Percentiles rank a stretch among this genome's conserved stretches.
phyloP scores from a whole-genome alignment of 2,797 vertebrate genomes.

The Synanceia verrucosa region DNA sequence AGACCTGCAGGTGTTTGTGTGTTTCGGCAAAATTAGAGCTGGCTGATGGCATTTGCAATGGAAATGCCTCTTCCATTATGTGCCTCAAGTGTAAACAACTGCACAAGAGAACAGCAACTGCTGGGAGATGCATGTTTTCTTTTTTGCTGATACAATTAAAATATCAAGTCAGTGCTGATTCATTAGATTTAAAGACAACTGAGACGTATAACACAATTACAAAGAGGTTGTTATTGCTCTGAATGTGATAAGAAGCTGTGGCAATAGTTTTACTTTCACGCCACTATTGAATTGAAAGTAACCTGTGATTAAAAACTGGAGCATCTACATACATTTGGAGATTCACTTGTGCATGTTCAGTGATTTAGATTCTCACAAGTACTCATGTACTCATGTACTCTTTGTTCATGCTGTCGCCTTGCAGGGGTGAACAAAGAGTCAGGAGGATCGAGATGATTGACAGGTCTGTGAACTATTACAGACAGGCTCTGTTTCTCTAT shows the following conservation, averaged over 20 bases:
- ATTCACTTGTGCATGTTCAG: constrained; percentile 1
- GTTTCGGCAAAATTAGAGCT: constrained; percentile 50
- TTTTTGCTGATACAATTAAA: constrained; percentile 34
- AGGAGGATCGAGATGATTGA: constrained; percentile 66
- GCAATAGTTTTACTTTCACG: background rate
- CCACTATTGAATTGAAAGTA: background rate
- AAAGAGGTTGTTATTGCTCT: constrained; percentile 12
- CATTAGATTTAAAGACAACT: constrained; percentile 38
- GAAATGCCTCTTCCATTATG: constrained; percentile 53
- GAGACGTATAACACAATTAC: constrained; percentile 8
- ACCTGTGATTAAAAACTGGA: constrained; percentile 8
- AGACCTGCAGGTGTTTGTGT: constrained; percentile 59
- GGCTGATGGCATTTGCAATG: constrained; percentile 41
- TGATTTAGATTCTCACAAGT: constrained; percentile 18
- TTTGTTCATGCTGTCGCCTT: constrained; percentile 31
- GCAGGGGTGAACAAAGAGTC: constrained; percentile 67
- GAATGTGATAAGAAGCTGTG: background rate
- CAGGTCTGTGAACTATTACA: constrained; percentile 66
- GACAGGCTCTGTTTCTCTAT: constrained; percentile 69
- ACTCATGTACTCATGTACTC: constrained; percentile 27
- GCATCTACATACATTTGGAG: background rate
- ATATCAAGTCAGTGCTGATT: constrained; percentile 32
- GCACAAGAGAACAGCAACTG: constrained; percentile 19
- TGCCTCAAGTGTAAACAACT: constrained; percentile 47
- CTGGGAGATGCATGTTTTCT: constrained; percentile 19